phyloP scores from a whole-genome alignment of 2,888 invertebrate genomes.

The Dysmachus trigonus region DNA sequence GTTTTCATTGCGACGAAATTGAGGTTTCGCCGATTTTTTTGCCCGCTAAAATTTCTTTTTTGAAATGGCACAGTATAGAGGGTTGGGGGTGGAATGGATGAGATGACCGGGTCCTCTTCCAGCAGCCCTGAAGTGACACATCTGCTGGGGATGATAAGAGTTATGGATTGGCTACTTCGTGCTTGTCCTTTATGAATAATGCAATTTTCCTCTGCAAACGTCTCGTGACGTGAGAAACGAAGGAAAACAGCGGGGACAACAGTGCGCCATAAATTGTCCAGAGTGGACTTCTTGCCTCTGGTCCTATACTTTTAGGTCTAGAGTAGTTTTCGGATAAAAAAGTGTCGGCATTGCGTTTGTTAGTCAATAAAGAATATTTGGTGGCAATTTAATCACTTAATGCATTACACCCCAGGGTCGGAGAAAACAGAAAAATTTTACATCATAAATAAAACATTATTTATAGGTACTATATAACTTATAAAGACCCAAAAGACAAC shows the following conservation, averaged over 20 bases:
- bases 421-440: background rate
- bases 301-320: background rate
- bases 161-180: constrained; percentile 27
- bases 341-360: background rate
- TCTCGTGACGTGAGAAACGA: background rate
- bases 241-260: background rate
- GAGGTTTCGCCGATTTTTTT: background rate
- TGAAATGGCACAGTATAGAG: background rate
- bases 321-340: background rate
- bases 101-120: background rate
- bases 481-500: too few species aligned
- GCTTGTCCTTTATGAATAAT: constrained; percentile 41
- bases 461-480: too few species aligned
- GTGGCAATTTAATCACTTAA: background rate
- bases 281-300: background rate
- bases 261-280: background rate
- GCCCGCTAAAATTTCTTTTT: background rate
- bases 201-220: constrained; percentile 12
- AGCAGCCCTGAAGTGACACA: constrained; percentile 7
- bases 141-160: constrained; percentile 38
- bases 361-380: background rate
- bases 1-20: constrained; percentile 40
- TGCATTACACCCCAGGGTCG: background rate
- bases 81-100: background rate
- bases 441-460: too few species aligned